Percentiles rank a stretch among this genome's conserved stretches.
These are phyloP conservation scores for Magallana nippona DNA, from an alignment of 2,888 invertebrate species.

Conservation along the genomic window DNA sequence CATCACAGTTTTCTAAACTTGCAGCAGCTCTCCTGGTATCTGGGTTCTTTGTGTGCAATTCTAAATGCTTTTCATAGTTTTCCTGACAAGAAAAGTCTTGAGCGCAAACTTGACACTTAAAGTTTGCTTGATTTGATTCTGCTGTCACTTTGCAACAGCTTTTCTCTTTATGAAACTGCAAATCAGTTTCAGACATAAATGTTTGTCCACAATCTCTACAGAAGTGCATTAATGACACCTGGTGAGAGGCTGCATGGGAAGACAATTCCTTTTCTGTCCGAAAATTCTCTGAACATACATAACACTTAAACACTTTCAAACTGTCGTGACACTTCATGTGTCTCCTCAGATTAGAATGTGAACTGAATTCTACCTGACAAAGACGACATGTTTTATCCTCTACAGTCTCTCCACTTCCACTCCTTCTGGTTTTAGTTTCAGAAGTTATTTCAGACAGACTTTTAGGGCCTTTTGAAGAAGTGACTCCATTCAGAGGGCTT, in stretches of 20 bases:
- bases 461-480: neutral
- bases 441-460: neutral
- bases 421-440: neutral
- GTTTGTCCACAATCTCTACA: conserved; percentile 7
- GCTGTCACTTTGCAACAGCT: neutral
- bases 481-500: too few relatives aligned
- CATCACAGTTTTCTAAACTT: neutral
- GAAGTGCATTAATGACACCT: neutral
- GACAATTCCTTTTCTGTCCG: conserved; percentile 2
- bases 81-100: neutral
- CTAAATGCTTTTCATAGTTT: conserved; percentile 18
- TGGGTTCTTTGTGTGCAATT: neutral
- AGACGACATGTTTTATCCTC: neutral
- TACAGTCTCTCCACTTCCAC: neutral
- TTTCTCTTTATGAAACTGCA: neutral
- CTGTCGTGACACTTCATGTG: conserved; percentile 34
- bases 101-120: neutral
- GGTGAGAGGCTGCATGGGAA: conserved; percentile 14
- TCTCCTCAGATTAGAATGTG: neutral
- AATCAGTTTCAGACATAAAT: neutral
- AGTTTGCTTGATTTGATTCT: neutral
- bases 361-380: conserved; percentile 6
- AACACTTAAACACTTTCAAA: conserved; percentile 37
- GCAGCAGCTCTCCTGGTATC: neutral
- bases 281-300: conserved; percentile 28